A percentile compares a stretch with the other conserved stretches of the same genome.
Evolutionary conservation across 2,888 invertebrate genomes (phyloP).

Genomic region (Drosophila barbarae): DNA sequence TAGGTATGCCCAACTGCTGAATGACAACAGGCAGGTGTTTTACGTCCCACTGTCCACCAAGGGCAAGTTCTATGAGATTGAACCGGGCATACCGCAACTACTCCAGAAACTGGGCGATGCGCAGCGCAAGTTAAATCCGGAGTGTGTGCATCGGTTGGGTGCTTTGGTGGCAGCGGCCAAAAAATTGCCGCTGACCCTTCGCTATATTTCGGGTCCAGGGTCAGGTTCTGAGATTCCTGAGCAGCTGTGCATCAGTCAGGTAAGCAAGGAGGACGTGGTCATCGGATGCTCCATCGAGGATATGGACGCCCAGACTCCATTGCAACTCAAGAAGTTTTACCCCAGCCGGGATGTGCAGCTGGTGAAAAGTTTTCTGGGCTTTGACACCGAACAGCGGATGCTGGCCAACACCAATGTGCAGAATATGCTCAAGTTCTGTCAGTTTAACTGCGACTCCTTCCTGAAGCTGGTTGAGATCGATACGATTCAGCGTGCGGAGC

Average conservation of each 20-base stretch:
- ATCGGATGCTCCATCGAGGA: constrained; percentile 81
- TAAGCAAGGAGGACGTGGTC: constrained; percentile 78
- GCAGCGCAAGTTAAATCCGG: constrained; percentile 77
- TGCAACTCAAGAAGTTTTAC: constrained; percentile 81
- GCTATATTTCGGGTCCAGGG: constrained; percentile 78
- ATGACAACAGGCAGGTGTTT: constrained; percentile 86
- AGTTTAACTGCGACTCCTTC: constrained; percentile 80
- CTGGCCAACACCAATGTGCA: constrained; percentile 79
- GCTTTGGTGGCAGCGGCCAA: constrained; percentile 73
- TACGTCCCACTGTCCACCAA: constrained; percentile 88
- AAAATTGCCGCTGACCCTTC: constrained; percentile 76
- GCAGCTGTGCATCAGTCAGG: constrained; percentile 75
- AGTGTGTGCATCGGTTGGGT: constrained; percentile 79
- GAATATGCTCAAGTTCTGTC: constrained; percentile 79
- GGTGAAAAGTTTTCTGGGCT: constrained; percentile 77
- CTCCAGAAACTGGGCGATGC: constrained; percentile 75
- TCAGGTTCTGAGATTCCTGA: constrained; percentile 76
- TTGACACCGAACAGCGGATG: constrained; percentile 79
- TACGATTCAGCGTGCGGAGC: constrained; percentile 78
- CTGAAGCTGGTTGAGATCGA: constrained; percentile 78
- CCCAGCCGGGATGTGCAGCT: constrained; percentile 79
- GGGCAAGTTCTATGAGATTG: constrained; percentile 86
- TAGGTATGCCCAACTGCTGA: constrained; percentile 87
- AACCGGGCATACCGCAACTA: constrained; percentile 81
- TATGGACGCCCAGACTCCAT: constrained; percentile 74